phyloP scores from a whole-genome alignment of 2,888 invertebrate genomes.

The Zygothrica quintamaculata region DNA sequence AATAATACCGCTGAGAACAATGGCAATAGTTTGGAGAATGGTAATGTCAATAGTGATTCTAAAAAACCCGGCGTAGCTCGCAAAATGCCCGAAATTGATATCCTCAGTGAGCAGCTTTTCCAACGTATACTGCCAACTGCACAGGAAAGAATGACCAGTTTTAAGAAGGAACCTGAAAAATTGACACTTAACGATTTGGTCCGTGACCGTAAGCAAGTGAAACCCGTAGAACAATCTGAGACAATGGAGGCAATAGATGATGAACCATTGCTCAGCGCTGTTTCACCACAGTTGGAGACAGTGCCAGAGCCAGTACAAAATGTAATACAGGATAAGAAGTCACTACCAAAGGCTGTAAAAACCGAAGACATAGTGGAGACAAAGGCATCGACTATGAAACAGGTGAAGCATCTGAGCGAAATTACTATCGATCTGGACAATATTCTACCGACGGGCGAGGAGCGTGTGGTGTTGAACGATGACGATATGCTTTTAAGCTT shows the following conservation, averaged over 20 bases:
- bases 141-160: slow-evolving; percentile 82
- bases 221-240: slow-evolving; percentile 18
- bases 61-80: slow-evolving; percentile 44
- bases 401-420: slow-evolving; percentile 84
- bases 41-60: slow-evolving; percentile 10
- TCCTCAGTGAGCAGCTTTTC: slow-evolving; percentile 91
- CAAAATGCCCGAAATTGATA: slow-evolving; percentile 86
- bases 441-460: slow-evolving; percentile 89
- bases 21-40: slow-evolving; percentile 36
- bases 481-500: slow-evolving; percentile 91
- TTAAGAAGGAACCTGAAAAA: slow-evolving; percentile 84
- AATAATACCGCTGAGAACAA: neutral
- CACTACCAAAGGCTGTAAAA: neutral
- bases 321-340: no score
- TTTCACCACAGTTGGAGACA: neutral
- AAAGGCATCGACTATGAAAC: neutral
- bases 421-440: slow-evolving; percentile 90
- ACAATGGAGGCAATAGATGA: slow-evolving; percentile 48
- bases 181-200: slow-evolving; percentile 81
- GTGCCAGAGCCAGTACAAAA: neutral
- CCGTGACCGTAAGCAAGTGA: slow-evolving; percentile 56
- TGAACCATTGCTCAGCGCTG: slow-evolving; percentile 51
- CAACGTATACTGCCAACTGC: slow-evolving; percentile 88
- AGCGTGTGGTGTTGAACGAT: slow-evolving; percentile 89
- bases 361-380: neutral